These are phyloP conservation scores for Diceros bicornis DNA, from an alignment of 2,797 vertebrate species.

Conservation along the genomic window DNA sequence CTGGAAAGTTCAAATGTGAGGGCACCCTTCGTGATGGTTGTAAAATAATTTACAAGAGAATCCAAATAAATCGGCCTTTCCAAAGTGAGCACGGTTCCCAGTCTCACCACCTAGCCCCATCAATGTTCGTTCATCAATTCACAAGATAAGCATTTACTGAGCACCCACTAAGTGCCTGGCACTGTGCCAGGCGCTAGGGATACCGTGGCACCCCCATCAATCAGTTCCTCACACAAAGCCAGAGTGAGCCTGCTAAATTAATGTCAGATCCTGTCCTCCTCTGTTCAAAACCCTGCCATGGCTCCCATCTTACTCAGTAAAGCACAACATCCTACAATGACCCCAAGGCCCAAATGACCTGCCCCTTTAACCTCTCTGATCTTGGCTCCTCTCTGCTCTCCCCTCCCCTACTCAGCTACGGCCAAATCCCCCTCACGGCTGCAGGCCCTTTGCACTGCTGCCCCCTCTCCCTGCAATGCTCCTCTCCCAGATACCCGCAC, in stretches of 20 bases:
- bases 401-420: neutral
- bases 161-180: neutral
- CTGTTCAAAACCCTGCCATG: neutral
- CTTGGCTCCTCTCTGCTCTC: neutral
- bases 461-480: neutral
- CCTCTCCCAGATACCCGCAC: neutral
- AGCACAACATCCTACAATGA: neutral
- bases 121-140: neutral
- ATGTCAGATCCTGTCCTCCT: neutral
- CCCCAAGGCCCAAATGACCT: neutral
- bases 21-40: neutral
- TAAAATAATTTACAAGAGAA: constrained; percentile 26
- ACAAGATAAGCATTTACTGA: neutral
- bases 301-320: neutral
- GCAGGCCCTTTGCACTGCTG: neutral
- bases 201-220: neutral
- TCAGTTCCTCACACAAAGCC: neutral
- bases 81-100: neutral
- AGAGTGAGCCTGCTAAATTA: neutral
- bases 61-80: neutral
- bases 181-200: neutral
- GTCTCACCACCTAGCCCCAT: neutral
- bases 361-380: neutral
- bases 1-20: constrained; percentile 26
- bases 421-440: neutral